Conservation (phyloP, 2,797 vertebrate species). For the Acipenser ruthenus region DNA sequence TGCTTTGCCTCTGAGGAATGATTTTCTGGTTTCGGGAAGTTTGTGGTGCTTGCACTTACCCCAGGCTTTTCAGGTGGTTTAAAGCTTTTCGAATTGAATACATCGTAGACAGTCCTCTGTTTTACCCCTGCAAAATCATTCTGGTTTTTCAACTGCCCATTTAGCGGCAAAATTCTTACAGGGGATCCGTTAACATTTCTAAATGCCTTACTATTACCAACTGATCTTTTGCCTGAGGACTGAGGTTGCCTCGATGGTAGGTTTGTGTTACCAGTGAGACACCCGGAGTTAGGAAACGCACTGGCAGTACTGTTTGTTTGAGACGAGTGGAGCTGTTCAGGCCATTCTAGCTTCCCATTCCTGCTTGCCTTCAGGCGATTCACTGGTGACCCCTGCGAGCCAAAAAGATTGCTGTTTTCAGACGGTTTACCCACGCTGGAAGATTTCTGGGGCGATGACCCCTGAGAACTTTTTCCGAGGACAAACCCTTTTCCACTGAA, state of each 20-base stretch:
- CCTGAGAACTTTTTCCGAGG: constrained; percentile 54
- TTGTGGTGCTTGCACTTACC: background rate
- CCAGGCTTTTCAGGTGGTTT: constrained; percentile 21
- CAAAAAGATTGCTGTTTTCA: background rate
- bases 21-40: constrained; percentile 13
- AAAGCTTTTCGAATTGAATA: constrained; percentile 1
- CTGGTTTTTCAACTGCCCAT: constrained; percentile 10
- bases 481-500: constrained; percentile 79
- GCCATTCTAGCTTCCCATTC: constrained; percentile 8
- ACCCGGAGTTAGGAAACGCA: constrained; percentile 16
- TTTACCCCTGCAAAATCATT: constrained; percentile 15
- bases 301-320: constrained; percentile 9
- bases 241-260: constrained; percentile 7
- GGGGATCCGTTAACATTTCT: constrained; percentile 64
- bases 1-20: constrained; percentile 1
- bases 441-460: constrained; percentile 23
- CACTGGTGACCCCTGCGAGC: background rate
- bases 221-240: constrained; percentile 44
- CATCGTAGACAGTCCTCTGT: constrained; percentile 34
- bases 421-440: constrained; percentile 16
- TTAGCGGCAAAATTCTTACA: constrained; percentile 42
- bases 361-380: background rate
- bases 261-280: too few relatives aligned
- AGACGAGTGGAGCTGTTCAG: background rate
- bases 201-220: constrained; percentile 55